A percentile compares a stretch with the other conserved stretches of the same genome.
Conservation (phyloP, 2,797 vertebrate species). For the Cynopterus sphinx region DNA sequence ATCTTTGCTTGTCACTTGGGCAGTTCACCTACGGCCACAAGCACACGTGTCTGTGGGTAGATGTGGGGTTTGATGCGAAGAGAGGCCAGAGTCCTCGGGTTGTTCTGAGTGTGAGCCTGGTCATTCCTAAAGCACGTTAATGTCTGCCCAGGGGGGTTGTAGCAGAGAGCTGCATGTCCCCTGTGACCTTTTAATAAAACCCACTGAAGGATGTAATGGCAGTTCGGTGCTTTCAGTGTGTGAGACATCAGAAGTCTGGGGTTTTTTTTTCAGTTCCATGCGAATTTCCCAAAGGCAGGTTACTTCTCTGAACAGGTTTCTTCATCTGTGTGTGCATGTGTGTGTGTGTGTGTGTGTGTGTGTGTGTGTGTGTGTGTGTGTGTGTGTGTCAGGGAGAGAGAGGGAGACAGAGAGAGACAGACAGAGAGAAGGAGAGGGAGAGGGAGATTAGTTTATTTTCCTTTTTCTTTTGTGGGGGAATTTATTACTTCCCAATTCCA, state of each 20-base stretch:
- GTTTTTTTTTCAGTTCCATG: neutral
- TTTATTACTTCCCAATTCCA: neutral
- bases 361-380: too few species aligned
- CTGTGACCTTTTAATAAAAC: neutral
- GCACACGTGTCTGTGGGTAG: neutral
- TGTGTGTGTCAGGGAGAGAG: too few species aligned
- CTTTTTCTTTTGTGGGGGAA: neutral
- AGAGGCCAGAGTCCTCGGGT: neutral
- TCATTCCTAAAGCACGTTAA: neutral
- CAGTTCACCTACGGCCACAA: neutral
- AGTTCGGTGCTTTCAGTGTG: neutral
- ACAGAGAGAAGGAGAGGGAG: neutral
- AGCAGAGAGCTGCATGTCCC: neutral
- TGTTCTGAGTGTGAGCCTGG: neutral
- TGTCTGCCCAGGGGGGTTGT: accelerated
- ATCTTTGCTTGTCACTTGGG: neutral
- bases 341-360: too few species aligned
- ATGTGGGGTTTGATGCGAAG: too few species aligned
- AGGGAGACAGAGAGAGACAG: neutral
- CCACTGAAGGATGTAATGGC: too few species aligned
- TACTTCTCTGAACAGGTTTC: neutral
- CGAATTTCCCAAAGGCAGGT: neutral
- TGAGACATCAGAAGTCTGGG: neutral
- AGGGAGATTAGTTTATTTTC: neutral
- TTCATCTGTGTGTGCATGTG: neutral